Evolutionary conservation across 2,113 vertebrate genomes (phyloP).

Genomic region (Himantopus leucocephalus): DNA sequence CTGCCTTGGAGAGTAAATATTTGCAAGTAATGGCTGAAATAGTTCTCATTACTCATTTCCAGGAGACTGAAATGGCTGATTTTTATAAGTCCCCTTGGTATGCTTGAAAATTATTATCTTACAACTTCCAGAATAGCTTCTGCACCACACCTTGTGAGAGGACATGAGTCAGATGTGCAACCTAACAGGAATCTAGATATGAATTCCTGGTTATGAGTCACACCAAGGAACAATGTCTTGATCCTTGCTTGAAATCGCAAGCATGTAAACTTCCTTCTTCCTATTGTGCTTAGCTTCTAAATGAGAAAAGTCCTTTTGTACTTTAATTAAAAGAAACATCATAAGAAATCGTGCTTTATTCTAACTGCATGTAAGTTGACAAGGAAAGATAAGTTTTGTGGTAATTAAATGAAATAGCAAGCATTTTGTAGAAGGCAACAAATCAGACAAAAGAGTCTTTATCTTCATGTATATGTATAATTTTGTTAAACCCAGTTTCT

Average conservation of each 20-base stretch:
- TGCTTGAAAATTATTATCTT: conserved; percentile 10
- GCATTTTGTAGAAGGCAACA: neutral
- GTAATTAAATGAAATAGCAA: neutral
- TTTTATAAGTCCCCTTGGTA: neutral
- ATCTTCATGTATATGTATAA: neutral
- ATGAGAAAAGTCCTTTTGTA: conserved; percentile 25
- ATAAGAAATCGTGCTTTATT: neutral
- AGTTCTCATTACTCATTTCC: conserved; percentile 10
- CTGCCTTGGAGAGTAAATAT: neutral
- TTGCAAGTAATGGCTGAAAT: neutral
- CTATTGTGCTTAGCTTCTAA: conserved; percentile 31
- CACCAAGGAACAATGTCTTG: conserved; percentile 37
- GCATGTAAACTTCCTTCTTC: conserved; percentile 67
- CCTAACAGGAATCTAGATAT: conserved; percentile 52
- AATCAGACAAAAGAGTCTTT: neutral
- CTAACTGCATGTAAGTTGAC: neutral
- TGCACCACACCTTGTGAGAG: neutral
- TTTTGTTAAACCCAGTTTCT: neutral
- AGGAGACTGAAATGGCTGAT: neutral
- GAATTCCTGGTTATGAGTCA: conserved; percentile 67
- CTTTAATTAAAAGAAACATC: neutral
- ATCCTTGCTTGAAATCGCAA: neutral
- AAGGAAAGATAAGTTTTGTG: neutral
- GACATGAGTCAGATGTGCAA: conserved; percentile 60
- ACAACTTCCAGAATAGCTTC: conserved; percentile 1